A percentile compares a stretch with the other conserved stretches of the same genome.
Conservation (phyloP, 2,113 vertebrate genomes). For the Bufo bufo region DNA sequence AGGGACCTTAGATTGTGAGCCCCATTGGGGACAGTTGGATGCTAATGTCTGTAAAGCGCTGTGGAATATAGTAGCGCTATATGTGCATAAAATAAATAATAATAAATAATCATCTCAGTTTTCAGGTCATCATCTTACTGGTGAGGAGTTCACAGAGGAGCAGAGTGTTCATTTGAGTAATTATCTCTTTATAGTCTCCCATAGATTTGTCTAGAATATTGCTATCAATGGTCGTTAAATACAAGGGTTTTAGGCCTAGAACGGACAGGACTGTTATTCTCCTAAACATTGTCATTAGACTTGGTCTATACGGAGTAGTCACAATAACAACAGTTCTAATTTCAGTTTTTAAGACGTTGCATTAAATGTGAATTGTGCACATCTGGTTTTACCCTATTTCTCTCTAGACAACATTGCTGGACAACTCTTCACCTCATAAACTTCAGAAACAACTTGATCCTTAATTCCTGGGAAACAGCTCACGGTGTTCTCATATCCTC, state of each 20-base stretch:
- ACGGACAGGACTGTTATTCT: conserved; percentile 68
- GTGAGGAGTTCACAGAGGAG: background rate
- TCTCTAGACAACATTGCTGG: conserved; percentile 68
- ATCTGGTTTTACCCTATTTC: conserved; percentile 66
- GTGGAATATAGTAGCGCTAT: too few species aligned
- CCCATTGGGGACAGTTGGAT: too few species aligned
- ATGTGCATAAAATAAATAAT: too few species aligned
- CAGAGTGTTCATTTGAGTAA: background rate
- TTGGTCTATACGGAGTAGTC: conserved; percentile 76
- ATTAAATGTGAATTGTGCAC: conserved; percentile 66
- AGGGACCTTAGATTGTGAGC: too few species aligned
- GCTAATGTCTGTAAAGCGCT: too few species aligned
- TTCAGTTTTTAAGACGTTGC: conserved; percentile 68
- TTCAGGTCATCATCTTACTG: background rate
- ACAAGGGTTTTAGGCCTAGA: background rate
- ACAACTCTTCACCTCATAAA: conserved; percentile 62
- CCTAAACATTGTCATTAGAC: conserved; percentile 77
- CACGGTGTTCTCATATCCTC: conserved; percentile 57
- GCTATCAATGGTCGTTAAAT: background rate
- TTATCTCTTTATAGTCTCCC: background rate
- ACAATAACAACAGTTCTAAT: conserved; percentile 75
- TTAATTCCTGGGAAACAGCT: conserved; percentile 58
- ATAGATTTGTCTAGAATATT: background rate
- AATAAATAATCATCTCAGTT: background rate
- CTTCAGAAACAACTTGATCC: conserved; percentile 64